Conservation (phyloP, 2,888 invertebrate species). For the Coenonympha glycerion region DNA sequence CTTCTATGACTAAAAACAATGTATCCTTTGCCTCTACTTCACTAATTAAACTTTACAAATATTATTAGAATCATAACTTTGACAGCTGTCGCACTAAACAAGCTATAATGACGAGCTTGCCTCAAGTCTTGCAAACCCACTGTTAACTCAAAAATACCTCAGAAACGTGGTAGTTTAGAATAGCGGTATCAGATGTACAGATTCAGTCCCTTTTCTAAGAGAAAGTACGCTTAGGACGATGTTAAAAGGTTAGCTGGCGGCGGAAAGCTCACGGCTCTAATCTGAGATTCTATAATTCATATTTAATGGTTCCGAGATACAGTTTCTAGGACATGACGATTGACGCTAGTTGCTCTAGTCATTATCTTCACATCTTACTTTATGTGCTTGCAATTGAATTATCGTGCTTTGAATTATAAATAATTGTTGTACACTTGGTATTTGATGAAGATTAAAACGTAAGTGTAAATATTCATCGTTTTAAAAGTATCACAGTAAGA, state of each 20-base stretch:
- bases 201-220: constrained; percentile 25
- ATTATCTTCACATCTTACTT: not conserved
- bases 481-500: too few relatives aligned
- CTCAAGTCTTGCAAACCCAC: not conserved
- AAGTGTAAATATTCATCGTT: too few relatives aligned
- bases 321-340: not conserved
- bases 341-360: not conserved
- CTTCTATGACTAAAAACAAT: too few relatives aligned
- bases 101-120: too few relatives aligned
- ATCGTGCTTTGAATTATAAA: not conserved
- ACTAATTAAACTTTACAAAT: too few relatives aligned
- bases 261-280: constrained; percentile 12
- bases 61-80: too few relatives aligned
- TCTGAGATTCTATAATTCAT: constrained; percentile 12
- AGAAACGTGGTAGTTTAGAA: not conserved
- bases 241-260: constrained; percentile 24
- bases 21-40: too few relatives aligned
- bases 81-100: too few relatives aligned
- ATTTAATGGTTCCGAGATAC: constrained; percentile 9
- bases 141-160: not conserved
- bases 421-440: too few relatives aligned
- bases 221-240: constrained; percentile 30
- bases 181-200: constrained; percentile 11
- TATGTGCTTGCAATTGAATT: not conserved
- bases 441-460: too few relatives aligned